phyloP scores from a whole-genome alignment of 2,888 invertebrate species.

The Drosophila cracens region DNA sequence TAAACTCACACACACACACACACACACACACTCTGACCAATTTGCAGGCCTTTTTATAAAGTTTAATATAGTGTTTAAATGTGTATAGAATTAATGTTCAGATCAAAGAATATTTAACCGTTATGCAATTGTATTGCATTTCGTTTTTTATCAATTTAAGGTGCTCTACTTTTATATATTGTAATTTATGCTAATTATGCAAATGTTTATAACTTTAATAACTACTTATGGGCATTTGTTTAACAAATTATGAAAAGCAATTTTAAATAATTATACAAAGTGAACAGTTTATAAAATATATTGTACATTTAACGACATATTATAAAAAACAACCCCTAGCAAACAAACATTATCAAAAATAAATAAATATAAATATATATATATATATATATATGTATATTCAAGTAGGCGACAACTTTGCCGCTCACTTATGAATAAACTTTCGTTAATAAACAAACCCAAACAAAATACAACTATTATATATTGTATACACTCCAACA shows the following conservation, averaged over 20 bases:
- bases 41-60: slow-evolving; percentile 54
- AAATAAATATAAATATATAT: not conserved
- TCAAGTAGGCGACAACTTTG: slow-evolving; percentile 26
- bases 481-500: not conserved
- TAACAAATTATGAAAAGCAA: slow-evolving; percentile 49
- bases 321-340: not conserved
- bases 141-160: slow-evolving; percentile 43
- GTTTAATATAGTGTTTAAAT: slow-evolving; percentile 47
- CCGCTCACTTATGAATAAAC: slow-evolving; percentile 14
- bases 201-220: slow-evolving; percentile 28
- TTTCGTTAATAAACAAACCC: slow-evolving; percentile 21
- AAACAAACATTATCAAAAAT: slow-evolving; percentile 9
- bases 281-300: slow-evolving; percentile 26
- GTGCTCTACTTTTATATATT: slow-evolving; percentile 51
- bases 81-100: slow-evolving; percentile 43
- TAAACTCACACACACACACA: slow-evolving; percentile 4
- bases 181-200: slow-evolving; percentile 14
- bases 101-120: slow-evolving; percentile 27
- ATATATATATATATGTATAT: slow-evolving; percentile 4
- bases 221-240: slow-evolving; percentile 46
- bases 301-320: slow-evolving; percentile 33
- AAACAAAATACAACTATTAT: slow-evolving; percentile 1
- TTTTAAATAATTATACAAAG: slow-evolving; percentile 26
- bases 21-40: slow-evolving; percentile 40
- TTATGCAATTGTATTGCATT: slow-evolving; percentile 21